Evolutionary conservation across 1,140 invertebrate species (phyloP).

Genomic region (Helicoverpa zea): DNA sequence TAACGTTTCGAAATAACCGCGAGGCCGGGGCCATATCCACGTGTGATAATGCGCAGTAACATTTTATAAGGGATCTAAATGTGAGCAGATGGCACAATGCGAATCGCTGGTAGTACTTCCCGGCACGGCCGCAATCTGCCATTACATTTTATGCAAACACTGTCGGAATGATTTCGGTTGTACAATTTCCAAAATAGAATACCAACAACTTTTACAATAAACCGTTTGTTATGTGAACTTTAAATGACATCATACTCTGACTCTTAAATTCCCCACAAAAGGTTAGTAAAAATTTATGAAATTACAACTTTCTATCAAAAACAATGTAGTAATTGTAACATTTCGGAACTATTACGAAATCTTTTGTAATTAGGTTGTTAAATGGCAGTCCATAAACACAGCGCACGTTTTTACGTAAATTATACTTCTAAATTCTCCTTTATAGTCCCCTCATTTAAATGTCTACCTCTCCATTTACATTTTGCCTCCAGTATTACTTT

Average conservation of each 20-base stretch:
- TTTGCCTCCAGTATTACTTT: constrained; percentile 32
- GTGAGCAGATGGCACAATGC: constrained; percentile 82
- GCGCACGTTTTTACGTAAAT: constrained; percentile 27
- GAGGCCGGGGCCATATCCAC: constrained; percentile 72
- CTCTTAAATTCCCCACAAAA: constrained; percentile 35
- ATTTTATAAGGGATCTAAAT: constrained; percentile 85
- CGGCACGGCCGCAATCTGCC: constrained; percentile 78
- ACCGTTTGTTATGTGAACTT: constrained; percentile 24
- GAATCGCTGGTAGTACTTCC: constrained; percentile 75
- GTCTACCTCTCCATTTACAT: constrained; percentile 31
- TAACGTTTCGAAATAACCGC: constrained; percentile 76
- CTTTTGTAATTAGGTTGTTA: constrained; percentile 14
- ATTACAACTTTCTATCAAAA: constrained; percentile 10
- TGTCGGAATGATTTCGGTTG: constrained; percentile 63
- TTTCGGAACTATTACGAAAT: neutral
- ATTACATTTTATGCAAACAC: constrained; percentile 74
- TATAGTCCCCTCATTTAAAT: constrained; percentile 37
- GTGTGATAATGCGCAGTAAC: constrained; percentile 83
- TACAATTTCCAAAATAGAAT: constrained; percentile 62
- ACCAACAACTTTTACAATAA: constrained; percentile 45
- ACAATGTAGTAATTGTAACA: neutral
- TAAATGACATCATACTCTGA: constrained; percentile 25
- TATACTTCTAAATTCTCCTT: constrained; percentile 32
- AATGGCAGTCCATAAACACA: constrained; percentile 3
- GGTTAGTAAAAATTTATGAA: constrained; percentile 5